Evolutionary conservation across 2,797 vertebrate species (phyloP), one percentile per base, ranked within the genome.

Genomic region (Myripristis murdjan): DNA sequence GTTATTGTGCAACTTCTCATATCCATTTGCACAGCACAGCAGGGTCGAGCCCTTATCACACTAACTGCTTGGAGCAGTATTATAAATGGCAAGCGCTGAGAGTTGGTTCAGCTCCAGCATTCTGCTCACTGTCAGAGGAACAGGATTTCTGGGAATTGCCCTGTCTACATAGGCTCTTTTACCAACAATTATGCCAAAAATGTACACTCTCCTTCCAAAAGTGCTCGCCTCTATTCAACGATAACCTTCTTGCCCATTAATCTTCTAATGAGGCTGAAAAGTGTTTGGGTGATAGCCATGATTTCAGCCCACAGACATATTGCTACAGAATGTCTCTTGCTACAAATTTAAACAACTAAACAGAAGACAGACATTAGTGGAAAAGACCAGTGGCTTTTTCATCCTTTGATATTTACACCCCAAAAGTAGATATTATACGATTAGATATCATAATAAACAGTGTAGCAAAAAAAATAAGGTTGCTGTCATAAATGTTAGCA

Each of bases 131-230:
- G 87, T 92, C 86, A 89, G 23, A 80, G 33, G 31, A 73, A 56
- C 35, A 66, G 39, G 41, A 81, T 89, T 91, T 90, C 85, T 83
- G 86, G 85, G 88, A 90, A 90, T 33, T 75, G 79, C 66, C 82
- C 69, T 55, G 61, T 83, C 72, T 62, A 72, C 48, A 64, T 47
- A 41, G 51, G 26, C 39, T 80, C 72, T 68, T 79, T 81, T 64
- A 78, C 57, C 58, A 83, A 77, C 53, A 84, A 79, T 84, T 83
- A 81, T 23, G 0, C 14, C 51, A 55, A 23, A 89, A 77, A 84
- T 70, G 48, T 58, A 57, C 60, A 39, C 56, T 74, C 57, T 70
- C 39, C 35, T 56, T 83, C 79, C 85, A 86, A 81, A 56, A 81
- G 31, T 48, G 35, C 49, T 58, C 64, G 60, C 46, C 54, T 61